phyloP scores from a whole-genome alignment of 1,140 invertebrate genomes.

The Melitaea cinxia region DNA sequence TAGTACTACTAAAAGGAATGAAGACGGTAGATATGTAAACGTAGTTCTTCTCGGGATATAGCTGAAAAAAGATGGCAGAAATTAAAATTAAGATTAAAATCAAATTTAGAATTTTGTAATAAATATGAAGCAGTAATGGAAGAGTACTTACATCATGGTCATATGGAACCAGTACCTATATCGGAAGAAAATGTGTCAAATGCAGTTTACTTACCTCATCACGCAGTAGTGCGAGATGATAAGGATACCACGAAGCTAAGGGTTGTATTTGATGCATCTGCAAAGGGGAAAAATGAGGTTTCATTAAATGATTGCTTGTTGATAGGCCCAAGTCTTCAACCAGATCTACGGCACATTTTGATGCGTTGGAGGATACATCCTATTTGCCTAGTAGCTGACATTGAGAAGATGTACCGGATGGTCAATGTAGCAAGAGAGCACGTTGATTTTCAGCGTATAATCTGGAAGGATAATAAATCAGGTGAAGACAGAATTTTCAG shows the following conservation, averaged over 20 bases:
- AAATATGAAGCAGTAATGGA: too few relatives aligned
- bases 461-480: conserved; percentile 41
- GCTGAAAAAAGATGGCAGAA: too few relatives aligned
- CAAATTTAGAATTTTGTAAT: too few relatives aligned
- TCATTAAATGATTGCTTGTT: conserved; percentile 19
- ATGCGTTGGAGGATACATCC: conserved; percentile 55
- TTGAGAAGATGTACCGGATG: conserved; percentile 68
- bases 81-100: too few relatives aligned
- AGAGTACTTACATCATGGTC: too few relatives aligned
- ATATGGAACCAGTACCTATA: background rate
- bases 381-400: conserved; percentile 57
- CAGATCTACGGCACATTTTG: conserved; percentile 52
- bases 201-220: conserved; percentile 24
- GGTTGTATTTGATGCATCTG: conserved; percentile 25
- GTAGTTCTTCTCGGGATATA: too few relatives aligned
- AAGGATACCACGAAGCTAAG: conserved; percentile 20
- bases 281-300: conserved; percentile 36
- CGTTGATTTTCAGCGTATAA: conserved; percentile 49
- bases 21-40: too few relatives aligned
- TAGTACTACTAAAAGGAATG: too few relatives aligned
- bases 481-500: background rate
- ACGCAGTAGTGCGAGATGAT: conserved; percentile 20
- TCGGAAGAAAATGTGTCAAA: conserved; percentile 10
- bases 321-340: conserved; percentile 31
- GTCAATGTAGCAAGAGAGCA: conserved; percentile 44